Base-by-base conservation (phyloP, 2,888 invertebrate species). In the Metopia argyrocephala region DNA sequence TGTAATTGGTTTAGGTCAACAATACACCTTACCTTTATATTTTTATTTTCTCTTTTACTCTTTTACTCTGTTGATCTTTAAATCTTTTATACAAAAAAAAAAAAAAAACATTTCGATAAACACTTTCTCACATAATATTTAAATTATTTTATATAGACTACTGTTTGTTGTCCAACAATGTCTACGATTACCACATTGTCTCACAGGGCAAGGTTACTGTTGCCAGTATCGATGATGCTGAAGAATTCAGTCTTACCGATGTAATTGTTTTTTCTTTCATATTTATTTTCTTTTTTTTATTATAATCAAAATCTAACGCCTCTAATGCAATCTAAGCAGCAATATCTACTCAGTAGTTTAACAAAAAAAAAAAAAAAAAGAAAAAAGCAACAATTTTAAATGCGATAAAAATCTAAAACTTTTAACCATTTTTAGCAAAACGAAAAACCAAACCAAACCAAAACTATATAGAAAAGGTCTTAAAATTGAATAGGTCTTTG, bases 181-280 rank as follows among this genome's bases (percentile, higher is more conserved):
- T 96, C 92, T 91, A 92, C 91, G 95, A 96, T 91, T 98, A 97
- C 93, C 92, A 94, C 93, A 96, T 96, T 94, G 93, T 97, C 91
- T 94, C 97, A 91, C 98, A 98, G 93, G 98, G 98, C 92, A 97
- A 96, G 93, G 94, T 94, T 87, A 95, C 96, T 87, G 97, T 98
- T 90, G 96, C 97, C 89, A 94, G 94, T 91, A 94, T 98, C 90
- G 97, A 98, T 92, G 98, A 98, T 92, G 93, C 93, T 88, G 97
- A 97, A 92, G 97, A 98, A 93, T 94, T 95, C 93, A 85, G 83
- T 84, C 92, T 95, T 90, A 96, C 96, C 87, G 95, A 96, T 92
- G 96, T 96, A 95, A 95, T 89, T 79, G 27, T 38, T 56, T 68
- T 65, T 64, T 76, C 7, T 62, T 54, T 71, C 75, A 65, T 69